phyloP scores from a whole-genome alignment of 2,113 vertebrate species.

The Nestor notabilis region DNA sequence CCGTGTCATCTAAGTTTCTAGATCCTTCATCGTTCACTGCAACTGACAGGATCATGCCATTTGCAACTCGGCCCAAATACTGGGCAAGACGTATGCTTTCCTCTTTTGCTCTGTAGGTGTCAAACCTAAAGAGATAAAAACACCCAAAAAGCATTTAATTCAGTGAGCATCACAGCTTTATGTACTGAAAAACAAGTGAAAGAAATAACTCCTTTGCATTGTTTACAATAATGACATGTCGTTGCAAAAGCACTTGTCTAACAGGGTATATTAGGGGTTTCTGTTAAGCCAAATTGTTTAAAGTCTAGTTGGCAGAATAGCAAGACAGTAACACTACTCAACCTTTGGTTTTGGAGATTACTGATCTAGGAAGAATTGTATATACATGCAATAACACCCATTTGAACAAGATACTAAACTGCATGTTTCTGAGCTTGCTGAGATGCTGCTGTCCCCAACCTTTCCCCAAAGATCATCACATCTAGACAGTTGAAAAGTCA shows the following conservation, averaged over 20 bases:
- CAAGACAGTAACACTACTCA: background rate
- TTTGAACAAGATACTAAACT: background rate
- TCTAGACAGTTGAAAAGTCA: background rate
- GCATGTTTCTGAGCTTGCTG: background rate
- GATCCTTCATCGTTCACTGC: constrained; percentile 97
- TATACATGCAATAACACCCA: background rate
- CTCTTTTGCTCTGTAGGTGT: constrained; percentile 90
- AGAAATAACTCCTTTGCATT: background rate
- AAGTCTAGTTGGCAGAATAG: background rate
- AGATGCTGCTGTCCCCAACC: background rate
- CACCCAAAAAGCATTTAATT: background rate
- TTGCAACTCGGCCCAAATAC: constrained; percentile 79
- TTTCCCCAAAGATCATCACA: background rate
- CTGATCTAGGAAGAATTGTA: background rate
- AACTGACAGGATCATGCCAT: constrained; percentile 86
- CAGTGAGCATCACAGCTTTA: background rate
- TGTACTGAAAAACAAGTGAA: background rate
- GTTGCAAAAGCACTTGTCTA: background rate
- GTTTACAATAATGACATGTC: background rate
- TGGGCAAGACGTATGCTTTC: constrained; percentile 89
- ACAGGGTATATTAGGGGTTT: background rate
- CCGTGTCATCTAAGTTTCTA: constrained; percentile 88
- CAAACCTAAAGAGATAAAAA: constrained; percentile 81
- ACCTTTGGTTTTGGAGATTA: background rate
- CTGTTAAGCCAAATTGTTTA: background rate